A percentile compares a stretch with the other conserved stretches of the same genome.
Conservation (phyloP, 2,113 vertebrate species). For the Oreochromis tanganicae region DNA sequence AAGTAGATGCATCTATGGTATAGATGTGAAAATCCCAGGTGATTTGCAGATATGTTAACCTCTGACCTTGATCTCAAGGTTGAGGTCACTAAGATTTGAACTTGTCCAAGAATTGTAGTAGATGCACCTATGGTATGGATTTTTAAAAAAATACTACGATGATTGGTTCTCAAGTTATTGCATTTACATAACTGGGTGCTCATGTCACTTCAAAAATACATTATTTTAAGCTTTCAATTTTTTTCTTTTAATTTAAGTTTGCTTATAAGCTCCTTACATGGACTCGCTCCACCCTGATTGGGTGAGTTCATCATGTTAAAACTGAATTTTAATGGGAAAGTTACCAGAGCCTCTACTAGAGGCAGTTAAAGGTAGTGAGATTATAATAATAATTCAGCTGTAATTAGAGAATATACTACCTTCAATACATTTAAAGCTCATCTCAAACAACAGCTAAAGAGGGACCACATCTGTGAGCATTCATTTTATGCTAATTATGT, state of each 20-base stretch:
- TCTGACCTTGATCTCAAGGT: not conserved
- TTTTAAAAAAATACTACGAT: not conserved
- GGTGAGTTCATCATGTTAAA: not conserved
- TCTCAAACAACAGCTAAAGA: not conserved
- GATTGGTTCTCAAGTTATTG: not conserved
- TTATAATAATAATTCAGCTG: not conserved
- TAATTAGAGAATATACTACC: too few relatives aligned
- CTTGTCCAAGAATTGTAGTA: not conserved
- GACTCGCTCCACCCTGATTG: accelerated
- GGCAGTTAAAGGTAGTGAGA: not conserved
- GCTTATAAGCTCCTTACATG: not conserved
- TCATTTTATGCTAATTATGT: not conserved
- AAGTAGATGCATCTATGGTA: not conserved
- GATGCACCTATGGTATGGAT: not conserved
- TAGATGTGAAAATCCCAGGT: not conserved
- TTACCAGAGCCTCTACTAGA: not conserved
- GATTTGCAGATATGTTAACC: not conserved
- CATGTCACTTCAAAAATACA: not conserved
- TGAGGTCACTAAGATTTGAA: not conserved
- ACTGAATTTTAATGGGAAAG: not conserved
- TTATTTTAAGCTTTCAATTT: not conserved
- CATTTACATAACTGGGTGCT: not conserved
- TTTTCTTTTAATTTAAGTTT: not conserved
- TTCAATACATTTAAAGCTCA: not conserved
- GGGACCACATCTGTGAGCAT: not conserved